Evolutionary conservation across 2,797 vertebrate genomes (phyloP), one percentile per base, ranked within the genome.

Genomic region (Delichon dasypus): DNA sequence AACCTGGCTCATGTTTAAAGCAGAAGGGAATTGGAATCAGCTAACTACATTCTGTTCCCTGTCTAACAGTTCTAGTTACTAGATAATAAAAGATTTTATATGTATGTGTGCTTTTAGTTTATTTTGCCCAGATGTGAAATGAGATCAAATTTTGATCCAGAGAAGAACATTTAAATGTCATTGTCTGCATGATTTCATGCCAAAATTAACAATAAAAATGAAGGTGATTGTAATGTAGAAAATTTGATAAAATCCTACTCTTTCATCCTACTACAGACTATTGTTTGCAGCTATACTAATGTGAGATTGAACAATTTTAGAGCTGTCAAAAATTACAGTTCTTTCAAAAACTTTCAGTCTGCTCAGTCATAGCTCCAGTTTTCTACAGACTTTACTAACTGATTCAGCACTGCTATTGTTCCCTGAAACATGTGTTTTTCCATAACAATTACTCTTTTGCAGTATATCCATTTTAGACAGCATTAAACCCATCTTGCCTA

Each of bases 371-470:
- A 23, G 11, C 38, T 85, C 27, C 27, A 19, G 66, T 92, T 90
- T 93, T 83, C 54, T 60, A 54, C 32, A 75, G 76, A 50, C 55
- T 93, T 83, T 82, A 54, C 57, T 87, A 67, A 82, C 50, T 76
- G 64, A 84, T 66, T 90, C 73, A 90, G 60, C 3, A 2, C 53
- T 73, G 30, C 73, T 86, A 19, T 70, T 94, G 44, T 84, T 94
- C 40, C 85, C 66, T 84, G 62, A 91, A 81, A 70, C 29, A 17
- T 30, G 38, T 86, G 55, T 65, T 88, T 62, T 89, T 93, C 67
- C 60, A 61, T 78, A 94, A 79, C 64, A 88, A 79, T 93, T 83
- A 76, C 13, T 82, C 42, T 86, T 94, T 66, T 87, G 74, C 80
- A 79, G 48, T 79, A 57, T 75, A 88, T 48, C 44, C 58, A 91